Base-by-base conservation (phyloP, 1,140 invertebrate species). In the Agrypnia vestita region DNA sequence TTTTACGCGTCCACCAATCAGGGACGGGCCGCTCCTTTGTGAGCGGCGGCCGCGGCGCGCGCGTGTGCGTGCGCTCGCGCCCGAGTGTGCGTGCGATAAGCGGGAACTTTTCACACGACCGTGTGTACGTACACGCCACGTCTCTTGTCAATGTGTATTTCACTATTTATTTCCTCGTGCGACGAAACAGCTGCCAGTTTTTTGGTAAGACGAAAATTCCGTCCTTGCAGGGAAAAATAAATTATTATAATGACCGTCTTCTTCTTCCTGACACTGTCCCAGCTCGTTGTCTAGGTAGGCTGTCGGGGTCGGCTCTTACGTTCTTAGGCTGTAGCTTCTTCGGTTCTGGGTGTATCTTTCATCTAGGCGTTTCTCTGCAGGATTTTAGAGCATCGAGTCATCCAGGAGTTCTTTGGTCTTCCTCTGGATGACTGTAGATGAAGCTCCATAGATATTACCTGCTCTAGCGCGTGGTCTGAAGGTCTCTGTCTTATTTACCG, bases 1-100 rank as follows among this genome's bases (percentile, higher is more conserved):
- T 82, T 82, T 82, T 82, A 82, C 81, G 69, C 73, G 71, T 80
- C 81, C 59, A 76, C 81, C 81, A 82, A 82, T 82, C 78, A 74
- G 71, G 43, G 74, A 17, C 64, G 71, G 55, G 47, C 56, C 25
- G 78, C 69, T 78, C 75, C 78, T 80, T 80, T 82, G 81, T 78
- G 53, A 35, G 19, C 49, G 21, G 55, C 75, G 59, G 74, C 74
- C 25, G 35, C 25, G 49, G 35, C 25, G 49, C 49, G 56, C 56
- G 25, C 19, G 73, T 59, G 56, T 76, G 73, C 35, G 44, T 6
- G 53, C 7, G 15, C 19, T 13, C 49, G 35, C 11, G 15, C 55
- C 55, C 21, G 25, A 35, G 73, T 61, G 73, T 76, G 55, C 56
- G 73, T 46, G 35, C 46, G 21, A 43, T 61, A 35, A 21, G 0